phyloP scores from a whole-genome alignment of 1,140 invertebrate genomes.

The Chionoecetes opilio region DNA sequence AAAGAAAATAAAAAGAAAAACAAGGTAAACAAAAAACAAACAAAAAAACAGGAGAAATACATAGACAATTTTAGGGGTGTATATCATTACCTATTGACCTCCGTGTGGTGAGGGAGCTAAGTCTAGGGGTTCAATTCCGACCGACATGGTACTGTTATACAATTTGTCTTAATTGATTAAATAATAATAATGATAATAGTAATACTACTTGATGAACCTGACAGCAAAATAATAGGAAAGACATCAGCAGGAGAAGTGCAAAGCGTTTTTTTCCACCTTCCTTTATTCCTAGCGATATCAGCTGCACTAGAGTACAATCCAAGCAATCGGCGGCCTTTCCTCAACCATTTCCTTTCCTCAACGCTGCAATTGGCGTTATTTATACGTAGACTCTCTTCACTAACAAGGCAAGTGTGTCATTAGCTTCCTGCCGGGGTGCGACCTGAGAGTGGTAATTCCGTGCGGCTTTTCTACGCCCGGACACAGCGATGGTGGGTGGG shows the following conservation, averaged over 20 bases:
- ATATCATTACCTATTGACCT: too few species aligned
- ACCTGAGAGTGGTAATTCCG: not conserved
- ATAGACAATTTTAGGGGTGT: too few species aligned
- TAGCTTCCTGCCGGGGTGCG: not conserved
- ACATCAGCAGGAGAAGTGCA: not conserved
- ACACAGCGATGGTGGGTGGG: not conserved
- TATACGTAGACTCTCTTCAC: not conserved
- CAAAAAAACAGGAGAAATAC: too few species aligned
- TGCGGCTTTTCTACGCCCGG: not conserved
- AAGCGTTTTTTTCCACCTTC: not conserved
- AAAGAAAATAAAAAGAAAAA: too few species aligned
- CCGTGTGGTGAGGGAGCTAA: too few species aligned
- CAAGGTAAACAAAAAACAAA: too few species aligned
- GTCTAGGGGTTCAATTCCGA: too few species aligned
- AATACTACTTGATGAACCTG: not conserved
- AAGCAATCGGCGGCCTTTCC: not conserved
- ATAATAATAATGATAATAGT: not conserved
- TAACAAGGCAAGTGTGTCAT: not conserved
- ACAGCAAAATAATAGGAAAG: too few species aligned
- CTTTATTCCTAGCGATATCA: not conserved
- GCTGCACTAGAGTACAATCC: not conserved
- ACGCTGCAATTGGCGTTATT: not conserved
- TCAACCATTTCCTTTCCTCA: too few species aligned
- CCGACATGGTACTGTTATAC: too few species aligned
- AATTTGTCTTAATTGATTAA: too few species aligned